These are phyloP conservation scores for Cecidostiba fungosa DNA, from an alignment of 2,888 invertebrate genomes.

Conservation along the genomic window DNA sequence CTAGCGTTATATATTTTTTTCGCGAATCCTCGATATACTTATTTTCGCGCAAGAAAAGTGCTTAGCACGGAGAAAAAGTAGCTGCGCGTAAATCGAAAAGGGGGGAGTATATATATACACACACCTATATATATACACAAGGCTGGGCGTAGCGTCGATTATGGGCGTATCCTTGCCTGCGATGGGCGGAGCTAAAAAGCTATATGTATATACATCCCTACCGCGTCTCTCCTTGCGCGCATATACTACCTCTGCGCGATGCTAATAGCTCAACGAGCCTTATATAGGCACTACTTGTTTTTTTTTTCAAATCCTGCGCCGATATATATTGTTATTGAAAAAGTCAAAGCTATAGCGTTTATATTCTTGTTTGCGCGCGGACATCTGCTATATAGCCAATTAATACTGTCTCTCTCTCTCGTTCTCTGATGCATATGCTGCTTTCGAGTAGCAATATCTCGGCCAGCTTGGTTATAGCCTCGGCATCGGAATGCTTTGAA, in stretches of 20 bases:
- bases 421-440: conserved; percentile 53
- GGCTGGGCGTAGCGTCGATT: background rate
- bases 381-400: no score
- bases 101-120: no score
- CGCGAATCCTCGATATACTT: background rate
- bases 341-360: no score
- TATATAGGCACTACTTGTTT: no score
- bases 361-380: no score
- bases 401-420: background rate
- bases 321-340: no score
- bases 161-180: background rate
- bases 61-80: conserved; percentile 29
- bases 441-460: conserved; percentile 79
- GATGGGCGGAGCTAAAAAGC: background rate
- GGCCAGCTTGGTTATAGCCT: conserved; percentile 70
- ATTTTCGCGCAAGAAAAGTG: conserved; percentile 27
- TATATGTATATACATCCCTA: background rate
- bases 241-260: background rate
- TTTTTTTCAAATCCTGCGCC: background rate
- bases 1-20: background rate
- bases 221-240: background rate
- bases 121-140: background rate
- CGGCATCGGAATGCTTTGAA: conserved; percentile 78
- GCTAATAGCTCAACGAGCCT: no score
- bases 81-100: background rate